phyloP scores from a whole-genome alignment of 1,140 invertebrate species.

The Drosophila simulans region DNA sequence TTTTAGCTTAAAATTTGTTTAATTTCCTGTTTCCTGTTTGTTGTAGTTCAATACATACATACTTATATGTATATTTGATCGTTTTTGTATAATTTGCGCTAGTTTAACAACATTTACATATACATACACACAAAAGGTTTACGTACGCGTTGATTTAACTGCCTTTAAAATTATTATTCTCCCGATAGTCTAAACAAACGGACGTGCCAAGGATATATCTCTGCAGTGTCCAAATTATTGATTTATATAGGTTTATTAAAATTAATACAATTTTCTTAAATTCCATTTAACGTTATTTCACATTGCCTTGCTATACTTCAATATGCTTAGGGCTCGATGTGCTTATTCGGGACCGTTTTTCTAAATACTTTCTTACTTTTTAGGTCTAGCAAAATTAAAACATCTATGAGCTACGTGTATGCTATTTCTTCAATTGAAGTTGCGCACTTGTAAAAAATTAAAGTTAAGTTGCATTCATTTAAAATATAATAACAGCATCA shows the following conservation, averaged over 20 bases:
- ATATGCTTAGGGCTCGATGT: slow-evolving; percentile 45
- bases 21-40: slow-evolving; percentile 79
- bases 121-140: slow-evolving; percentile 76
- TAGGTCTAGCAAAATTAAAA: slow-evolving; percentile 68
- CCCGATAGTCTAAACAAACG: slow-evolving; percentile 55
- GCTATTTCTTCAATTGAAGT: slow-evolving; percentile 49
- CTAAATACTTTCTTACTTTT: slow-evolving; percentile 36
- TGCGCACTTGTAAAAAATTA: slow-evolving; percentile 65
- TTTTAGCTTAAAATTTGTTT: slow-evolving; percentile 82
- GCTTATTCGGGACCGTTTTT: slow-evolving; percentile 36
- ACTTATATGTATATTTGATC: slow-evolving; percentile 58
- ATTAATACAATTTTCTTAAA: slow-evolving; percentile 63
- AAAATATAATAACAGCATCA: slow-evolving; percentile 83
- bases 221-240: slow-evolving; percentile 38
- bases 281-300: slow-evolving; percentile 35
- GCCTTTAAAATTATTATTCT: slow-evolving; percentile 57
- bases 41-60: slow-evolving; percentile 69
- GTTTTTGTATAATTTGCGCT: slow-evolving; percentile 76
- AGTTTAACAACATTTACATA: slow-evolving; percentile 82
- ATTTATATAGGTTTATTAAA: slow-evolving; percentile 57
- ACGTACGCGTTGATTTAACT: slow-evolving; percentile 61
- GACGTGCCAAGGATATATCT: slow-evolving; percentile 48
- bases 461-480: slow-evolving; percentile 66
- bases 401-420: slow-evolving; percentile 64
- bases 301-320: slow-evolving; percentile 36